Conservation (phyloP, 2,888 invertebrate genomes). For the Yponomeuta sedellus region DNA sequence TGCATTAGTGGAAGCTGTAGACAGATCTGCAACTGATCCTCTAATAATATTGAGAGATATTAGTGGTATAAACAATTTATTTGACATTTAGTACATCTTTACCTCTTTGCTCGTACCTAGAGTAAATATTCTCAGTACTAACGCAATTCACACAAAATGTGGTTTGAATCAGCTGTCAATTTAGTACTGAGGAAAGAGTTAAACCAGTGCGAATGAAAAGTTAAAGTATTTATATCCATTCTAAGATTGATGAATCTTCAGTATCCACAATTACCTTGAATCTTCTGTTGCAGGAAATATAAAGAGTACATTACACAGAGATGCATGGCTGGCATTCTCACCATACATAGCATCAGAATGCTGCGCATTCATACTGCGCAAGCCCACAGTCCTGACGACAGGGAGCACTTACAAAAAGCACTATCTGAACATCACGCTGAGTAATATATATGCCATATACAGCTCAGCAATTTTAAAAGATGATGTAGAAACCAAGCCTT, state of each 20-base stretch:
- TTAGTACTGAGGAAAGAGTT: too few relatives aligned
- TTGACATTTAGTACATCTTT: background rate
- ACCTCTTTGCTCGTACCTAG: too few relatives aligned
- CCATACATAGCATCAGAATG: constrained; percentile 57
- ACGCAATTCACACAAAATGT: too few relatives aligned
- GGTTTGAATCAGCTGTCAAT: too few relatives aligned
- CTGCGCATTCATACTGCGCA: constrained; percentile 56
- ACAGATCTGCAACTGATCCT: constrained; percentile 61
- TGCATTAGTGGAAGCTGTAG: constrained; percentile 61
- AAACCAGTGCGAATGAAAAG: too few relatives aligned
- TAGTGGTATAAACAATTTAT: constrained; percentile 40
- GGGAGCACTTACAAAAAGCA: constrained; percentile 65
- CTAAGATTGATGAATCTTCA: too few relatives aligned
- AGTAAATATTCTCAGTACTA: too few relatives aligned
- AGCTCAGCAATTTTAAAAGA: constrained; percentile 44
- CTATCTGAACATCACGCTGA: constrained; percentile 63
- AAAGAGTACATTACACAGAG: constrained; percentile 66
- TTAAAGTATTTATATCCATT: too few relatives aligned
- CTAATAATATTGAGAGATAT: constrained; percentile 56
- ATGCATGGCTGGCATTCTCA: constrained; percentile 65
- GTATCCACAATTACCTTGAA: too few relatives aligned
- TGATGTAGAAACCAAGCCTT: constrained; percentile 34
- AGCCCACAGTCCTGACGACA: constrained; percentile 64
- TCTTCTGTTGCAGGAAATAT: constrained; percentile 49
- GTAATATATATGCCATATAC: constrained; percentile 60